phyloP scores from a whole-genome alignment of 2,888 invertebrate species.

The Syrista parreyssii region DNA sequence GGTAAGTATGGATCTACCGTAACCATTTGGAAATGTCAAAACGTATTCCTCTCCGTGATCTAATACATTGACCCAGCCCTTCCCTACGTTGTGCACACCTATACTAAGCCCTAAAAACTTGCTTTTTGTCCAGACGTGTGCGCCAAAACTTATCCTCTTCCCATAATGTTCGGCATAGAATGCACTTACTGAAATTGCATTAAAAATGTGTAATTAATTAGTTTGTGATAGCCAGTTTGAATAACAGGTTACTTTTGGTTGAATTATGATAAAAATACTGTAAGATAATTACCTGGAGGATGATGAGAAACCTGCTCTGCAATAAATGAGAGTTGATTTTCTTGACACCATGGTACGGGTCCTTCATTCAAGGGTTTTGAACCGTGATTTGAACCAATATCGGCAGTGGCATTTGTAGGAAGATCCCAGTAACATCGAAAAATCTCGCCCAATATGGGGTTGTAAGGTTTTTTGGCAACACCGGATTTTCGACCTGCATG shows the following conservation, averaged over 20 bases:
- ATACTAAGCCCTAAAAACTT: conserved; percentile 98
- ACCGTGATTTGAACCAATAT: conserved; percentile 27
- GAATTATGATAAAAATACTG: background rate
- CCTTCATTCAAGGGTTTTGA: conserved; percentile 74
- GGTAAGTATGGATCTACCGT: conserved; percentile 96
- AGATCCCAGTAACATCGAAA: conserved; percentile 92
- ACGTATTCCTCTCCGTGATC: conserved; percentile 95
- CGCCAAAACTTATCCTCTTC: conserved; percentile 91
- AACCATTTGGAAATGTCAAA: conserved; percentile 97
- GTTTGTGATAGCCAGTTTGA: background rate
- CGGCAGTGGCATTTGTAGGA: conserved; percentile 52
- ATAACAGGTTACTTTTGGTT: conserved; percentile 1
- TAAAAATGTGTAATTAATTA: background rate
- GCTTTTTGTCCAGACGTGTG: conserved; percentile 99
- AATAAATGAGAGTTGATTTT: conserved; percentile 90
- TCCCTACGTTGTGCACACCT: conserved; percentile 97
- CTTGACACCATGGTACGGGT: conserved; percentile 91
- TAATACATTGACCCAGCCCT: conserved; percentile 89
- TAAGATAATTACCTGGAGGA: conserved; percentile 81
- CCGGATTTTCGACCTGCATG: conserved; percentile 97
- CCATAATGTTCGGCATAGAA: conserved; percentile 98
- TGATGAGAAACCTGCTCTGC: conserved; percentile 99
- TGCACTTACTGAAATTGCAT: conserved; percentile 82
- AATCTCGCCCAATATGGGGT: conserved; percentile 96
- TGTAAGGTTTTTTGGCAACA: conserved; percentile 99